A percentile compares a stretch with the other conserved stretches of the same genome.
Conservation (phyloP, 2,797 vertebrate species). For the Podarcis lilfordi region DNA sequence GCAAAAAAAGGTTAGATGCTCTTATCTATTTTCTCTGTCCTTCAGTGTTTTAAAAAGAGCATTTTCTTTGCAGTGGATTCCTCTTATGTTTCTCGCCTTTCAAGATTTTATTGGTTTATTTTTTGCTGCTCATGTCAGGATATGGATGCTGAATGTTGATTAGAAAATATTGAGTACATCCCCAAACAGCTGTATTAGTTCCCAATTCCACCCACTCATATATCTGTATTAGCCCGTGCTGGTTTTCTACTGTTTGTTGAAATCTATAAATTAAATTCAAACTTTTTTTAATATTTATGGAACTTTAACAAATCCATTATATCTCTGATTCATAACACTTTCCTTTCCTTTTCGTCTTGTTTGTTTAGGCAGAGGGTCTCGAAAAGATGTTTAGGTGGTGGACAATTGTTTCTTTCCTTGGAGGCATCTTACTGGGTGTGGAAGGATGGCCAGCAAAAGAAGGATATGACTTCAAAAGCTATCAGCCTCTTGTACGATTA, state of each 20-base stretch:
- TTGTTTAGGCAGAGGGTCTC: constrained; percentile 80
- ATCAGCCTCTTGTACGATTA: constrained; percentile 87
- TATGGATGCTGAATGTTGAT: neutral
- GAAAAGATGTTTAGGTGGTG: constrained; percentile 84
- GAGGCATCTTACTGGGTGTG: constrained; percentile 76
- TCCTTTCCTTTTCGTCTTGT: constrained; percentile 71
- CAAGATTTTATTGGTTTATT: constrained; percentile 7
- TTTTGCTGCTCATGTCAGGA: neutral
- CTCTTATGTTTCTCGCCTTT: neutral
- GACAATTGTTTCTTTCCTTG: constrained; percentile 81
- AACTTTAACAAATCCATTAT: neutral
- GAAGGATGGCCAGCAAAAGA: constrained; percentile 85
- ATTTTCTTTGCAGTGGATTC: neutral
- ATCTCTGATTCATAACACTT: constrained; percentile 54
- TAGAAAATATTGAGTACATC: neutral
- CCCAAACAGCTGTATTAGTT: neutral
- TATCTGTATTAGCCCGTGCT: neutral
- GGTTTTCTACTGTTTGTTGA: neutral
- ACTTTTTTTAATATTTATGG: neutral
- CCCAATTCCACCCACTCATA: neutral
- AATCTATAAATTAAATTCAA: neutral
- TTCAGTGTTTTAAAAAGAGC: neutral
- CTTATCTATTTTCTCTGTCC: neutral
- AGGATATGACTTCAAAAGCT: constrained; percentile 78
- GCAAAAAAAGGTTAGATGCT: neutral